Evolutionary conservation across 2,888 invertebrate species (phyloP).

Genomic region (Polymixis lichenea): DNA sequence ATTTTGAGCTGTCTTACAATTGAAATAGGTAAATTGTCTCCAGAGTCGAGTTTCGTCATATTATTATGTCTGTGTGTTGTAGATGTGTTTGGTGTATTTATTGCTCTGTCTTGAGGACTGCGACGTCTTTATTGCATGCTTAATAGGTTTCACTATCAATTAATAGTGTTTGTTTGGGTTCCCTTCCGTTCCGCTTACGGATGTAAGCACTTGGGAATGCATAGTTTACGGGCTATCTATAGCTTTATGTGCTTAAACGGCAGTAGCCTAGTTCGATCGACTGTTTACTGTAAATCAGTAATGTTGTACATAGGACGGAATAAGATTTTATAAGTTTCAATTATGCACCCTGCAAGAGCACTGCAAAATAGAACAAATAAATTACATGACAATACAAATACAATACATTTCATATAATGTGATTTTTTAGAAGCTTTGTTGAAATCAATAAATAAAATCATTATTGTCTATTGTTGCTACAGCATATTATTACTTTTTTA

Average conservation of each 20-base stretch:
- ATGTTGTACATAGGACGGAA: not conserved
- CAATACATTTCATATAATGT: not conserved
- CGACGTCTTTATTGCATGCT: not conserved
- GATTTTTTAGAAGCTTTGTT: not conserved
- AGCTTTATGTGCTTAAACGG: too few relatives aligned
- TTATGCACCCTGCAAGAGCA: too few relatives aligned
- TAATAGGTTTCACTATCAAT: not conserved
- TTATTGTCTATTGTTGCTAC: not conserved
- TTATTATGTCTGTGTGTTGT: not conserved
- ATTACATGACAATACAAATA: not conserved
- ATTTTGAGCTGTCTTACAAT: not conserved
- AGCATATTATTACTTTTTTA: not conserved
- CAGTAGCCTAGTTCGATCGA: not conserved
- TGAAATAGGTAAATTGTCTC: not conserved
- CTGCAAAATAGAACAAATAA: too few relatives aligned
- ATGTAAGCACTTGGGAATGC: not conserved
- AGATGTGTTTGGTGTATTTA: not conserved
- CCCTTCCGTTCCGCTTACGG: not conserved
- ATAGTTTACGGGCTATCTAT: not conserved
- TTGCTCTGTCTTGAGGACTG: not conserved
- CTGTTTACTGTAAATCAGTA: not conserved
- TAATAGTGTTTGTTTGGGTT: not conserved
- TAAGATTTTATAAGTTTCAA: not conserved
- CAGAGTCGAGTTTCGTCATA: not conserved
- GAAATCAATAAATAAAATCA: not conserved